A percentile compares a stretch with the other conserved stretches of the same genome.
These are phyloP conservation scores for Gnathonemus echidnorhynchus DNA, from an alignment of 2,113 vertebrate genomes.

Conservation along the genomic window DNA sequence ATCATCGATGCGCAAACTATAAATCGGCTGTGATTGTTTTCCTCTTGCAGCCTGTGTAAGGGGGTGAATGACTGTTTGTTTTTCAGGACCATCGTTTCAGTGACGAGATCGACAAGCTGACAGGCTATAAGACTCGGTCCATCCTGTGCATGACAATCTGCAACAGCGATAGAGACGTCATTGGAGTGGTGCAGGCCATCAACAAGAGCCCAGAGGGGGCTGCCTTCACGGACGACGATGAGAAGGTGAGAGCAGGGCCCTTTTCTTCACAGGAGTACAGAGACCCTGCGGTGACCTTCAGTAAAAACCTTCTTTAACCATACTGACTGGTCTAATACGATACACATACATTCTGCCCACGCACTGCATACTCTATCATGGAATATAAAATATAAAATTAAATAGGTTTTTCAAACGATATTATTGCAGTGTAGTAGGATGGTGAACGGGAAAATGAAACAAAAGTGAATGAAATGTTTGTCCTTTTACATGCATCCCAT, in stretches of 20 bases:
- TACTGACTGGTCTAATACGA: background rate
- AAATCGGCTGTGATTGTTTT: background rate
- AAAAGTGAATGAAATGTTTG: background rate
- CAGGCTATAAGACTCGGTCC: constrained; percentile 67
- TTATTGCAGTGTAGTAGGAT: background rate
- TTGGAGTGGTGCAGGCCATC: constrained; percentile 68
- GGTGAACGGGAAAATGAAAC: background rate
- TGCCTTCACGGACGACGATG: constrained; percentile 65
- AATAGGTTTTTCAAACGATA: background rate
- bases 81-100: constrained; percentile 68
- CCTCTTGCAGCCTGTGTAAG: background rate
- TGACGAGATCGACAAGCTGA: constrained; percentile 71
- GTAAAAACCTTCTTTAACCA: background rate
- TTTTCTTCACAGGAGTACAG: background rate
- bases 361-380: background rate
- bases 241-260: constrained; percentile 54
- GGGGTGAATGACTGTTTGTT: background rate
- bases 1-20: background rate
- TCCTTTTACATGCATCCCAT: background rate
- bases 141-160: constrained; percentile 68
- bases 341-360: background rate
- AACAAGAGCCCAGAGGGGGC: constrained; percentile 63
- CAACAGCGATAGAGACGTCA: constrained; percentile 66
- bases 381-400: background rate
- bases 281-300: background rate